phyloP scores from a whole-genome alignment of 2,113 vertebrate species.

The Amazona guildingii region DNA sequence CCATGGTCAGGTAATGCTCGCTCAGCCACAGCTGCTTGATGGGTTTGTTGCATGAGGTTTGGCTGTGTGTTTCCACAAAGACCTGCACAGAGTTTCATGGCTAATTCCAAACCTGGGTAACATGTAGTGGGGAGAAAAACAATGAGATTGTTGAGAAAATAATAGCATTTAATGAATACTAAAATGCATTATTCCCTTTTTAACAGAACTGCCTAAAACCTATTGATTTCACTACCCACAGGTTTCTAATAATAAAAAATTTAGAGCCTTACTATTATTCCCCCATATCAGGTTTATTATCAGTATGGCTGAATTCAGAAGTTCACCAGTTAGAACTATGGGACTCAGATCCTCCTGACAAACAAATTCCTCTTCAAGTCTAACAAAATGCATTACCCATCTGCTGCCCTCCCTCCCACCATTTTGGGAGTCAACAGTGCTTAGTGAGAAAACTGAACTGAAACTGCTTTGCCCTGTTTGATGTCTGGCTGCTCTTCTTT shows the following conservation, averaged over 20 bases:
- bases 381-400: not conserved
- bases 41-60: not conserved
- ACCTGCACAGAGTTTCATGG: not conserved
- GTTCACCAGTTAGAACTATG: not conserved
- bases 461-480: not conserved
- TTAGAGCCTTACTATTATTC: not conserved
- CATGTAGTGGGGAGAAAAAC: not conserved
- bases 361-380: not conserved
- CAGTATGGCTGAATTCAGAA: not conserved
- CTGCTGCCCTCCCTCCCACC: not conserved
- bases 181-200: not conserved
- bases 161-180: not conserved
- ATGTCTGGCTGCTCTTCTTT: not conserved
- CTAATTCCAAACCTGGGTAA: not conserved
- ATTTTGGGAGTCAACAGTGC: not conserved
- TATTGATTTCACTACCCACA: conserved; percentile 9
- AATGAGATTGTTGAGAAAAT: not conserved
- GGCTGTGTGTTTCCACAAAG: not conserved
- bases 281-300: conserved; percentile 8
- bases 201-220: conserved; percentile 32
- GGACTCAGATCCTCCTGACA: not conserved
- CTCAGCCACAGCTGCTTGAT: rapidly evolving
- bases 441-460: not conserved
- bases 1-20: rapidly evolving
- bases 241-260: conserved; percentile 39